Percentiles rank a stretch among this genome's conserved stretches.
phyloP scores from a whole-genome alignment of 2,113 vertebrate genomes.

The Zosterops japonicus region DNA sequence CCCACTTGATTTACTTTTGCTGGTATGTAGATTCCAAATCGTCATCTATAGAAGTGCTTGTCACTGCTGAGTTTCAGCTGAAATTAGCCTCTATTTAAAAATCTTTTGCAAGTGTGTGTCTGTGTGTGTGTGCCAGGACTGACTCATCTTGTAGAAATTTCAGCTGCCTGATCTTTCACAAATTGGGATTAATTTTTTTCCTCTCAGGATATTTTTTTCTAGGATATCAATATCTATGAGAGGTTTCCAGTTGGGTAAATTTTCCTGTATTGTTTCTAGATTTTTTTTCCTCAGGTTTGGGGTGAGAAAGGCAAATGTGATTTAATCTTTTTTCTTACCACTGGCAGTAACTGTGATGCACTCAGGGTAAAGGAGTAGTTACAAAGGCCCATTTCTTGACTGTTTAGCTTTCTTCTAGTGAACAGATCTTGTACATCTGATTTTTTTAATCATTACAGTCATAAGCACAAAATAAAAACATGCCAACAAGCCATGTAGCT shows the following conservation, averaged over 20 bases:
- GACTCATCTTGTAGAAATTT: background rate
- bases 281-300: background rate
- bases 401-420: background rate
- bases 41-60: background rate
- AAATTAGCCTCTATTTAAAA: conserved; percentile 11
- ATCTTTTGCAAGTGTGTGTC: background rate
- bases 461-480: background rate
- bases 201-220: background rate
- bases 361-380: background rate
- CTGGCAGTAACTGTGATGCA: background rate
- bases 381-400: background rate
- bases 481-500: background rate
- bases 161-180: background rate
- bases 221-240: background rate
- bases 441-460: background rate
- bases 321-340: background rate
- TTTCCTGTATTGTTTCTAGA: background rate
- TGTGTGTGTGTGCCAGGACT: background rate
- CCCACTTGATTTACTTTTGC: background rate
- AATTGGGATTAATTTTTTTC: background rate
- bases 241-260: background rate
- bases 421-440: background rate
- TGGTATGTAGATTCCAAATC: background rate
- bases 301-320: background rate
- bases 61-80: background rate